Conservation (phyloP, 2,113 vertebrate species). For the Cranoglanis bouderius region DNA sequence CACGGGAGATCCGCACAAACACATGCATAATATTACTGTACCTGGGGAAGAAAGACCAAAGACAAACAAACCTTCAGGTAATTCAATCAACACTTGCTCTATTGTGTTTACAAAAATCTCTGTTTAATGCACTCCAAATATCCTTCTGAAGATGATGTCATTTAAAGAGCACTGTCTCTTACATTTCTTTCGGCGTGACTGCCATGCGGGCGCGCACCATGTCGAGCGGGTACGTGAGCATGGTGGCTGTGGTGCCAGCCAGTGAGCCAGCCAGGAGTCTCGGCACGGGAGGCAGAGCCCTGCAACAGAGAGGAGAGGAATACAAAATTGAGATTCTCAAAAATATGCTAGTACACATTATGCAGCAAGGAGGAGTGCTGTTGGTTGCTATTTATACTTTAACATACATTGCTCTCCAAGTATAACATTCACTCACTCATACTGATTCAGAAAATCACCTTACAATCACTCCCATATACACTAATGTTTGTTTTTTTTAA, state of each 20-base stretch:
- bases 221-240: slow-evolving; percentile 93
- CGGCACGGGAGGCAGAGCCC: slow-evolving; percentile 86
- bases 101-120: not conserved
- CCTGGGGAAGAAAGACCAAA: slow-evolving; percentile 69
- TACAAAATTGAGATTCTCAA: not conserved
- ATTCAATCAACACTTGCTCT: not conserved
- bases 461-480: not conserved
- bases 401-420: not conserved
- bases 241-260: slow-evolving; percentile 88
- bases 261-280: slow-evolving; percentile 88
- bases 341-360: not conserved
- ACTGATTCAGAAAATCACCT: not conserved
- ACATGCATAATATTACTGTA: slow-evolving; percentile 96
- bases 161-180: slow-evolving; percentile 60
- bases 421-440: no score
- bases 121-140: not conserved
- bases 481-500: not conserved
- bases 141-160: not conserved
- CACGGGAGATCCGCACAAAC: slow-evolving; percentile 90
- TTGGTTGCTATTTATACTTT: not conserved
- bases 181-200: slow-evolving; percentile 98
- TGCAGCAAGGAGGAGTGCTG: not conserved
- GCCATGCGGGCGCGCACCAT: slow-evolving; percentile 98
- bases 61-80: not conserved
- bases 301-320: slow-evolving; percentile 56